These are phyloP conservation scores for Enteromius trimaculatus DNA, from an alignment of 2,797 vertebrate genomes.

Conservation along the genomic window DNA sequence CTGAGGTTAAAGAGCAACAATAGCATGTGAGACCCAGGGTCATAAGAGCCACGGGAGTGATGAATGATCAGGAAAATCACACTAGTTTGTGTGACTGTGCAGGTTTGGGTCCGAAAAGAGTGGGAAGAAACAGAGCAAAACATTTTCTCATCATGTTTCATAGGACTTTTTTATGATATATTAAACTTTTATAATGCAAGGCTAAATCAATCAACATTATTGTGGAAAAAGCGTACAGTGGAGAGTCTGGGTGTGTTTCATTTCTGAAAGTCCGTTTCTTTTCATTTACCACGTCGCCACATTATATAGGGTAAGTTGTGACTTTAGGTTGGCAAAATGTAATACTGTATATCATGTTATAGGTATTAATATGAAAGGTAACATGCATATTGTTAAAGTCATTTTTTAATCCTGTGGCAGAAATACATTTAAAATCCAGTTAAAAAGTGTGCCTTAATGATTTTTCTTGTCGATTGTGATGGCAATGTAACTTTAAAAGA, in stretches of 20 bases:
- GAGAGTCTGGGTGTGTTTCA: no score
- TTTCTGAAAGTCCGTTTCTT: constrained; percentile 5
- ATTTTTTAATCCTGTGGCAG: no score
- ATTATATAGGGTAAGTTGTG: no score
- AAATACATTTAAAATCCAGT: not conserved
- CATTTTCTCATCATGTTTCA: constrained; percentile 11
- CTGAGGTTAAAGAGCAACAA: constrained; percentile 32
- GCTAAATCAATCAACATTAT: constrained; percentile 32
- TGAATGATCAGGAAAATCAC: constrained; percentile 12
- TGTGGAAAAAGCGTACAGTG: constrained; percentile 11
- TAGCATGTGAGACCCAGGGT: constrained; percentile 1
- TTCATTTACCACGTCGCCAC: not conserved
- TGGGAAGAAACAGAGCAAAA: constrained; percentile 10
- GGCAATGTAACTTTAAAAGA: not conserved
- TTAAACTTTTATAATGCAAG: constrained; percentile 20
- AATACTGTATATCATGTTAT: not conserved
- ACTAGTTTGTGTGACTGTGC: not conserved
- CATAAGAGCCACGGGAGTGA: constrained; percentile 18
- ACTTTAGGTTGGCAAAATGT: no score
- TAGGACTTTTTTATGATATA: constrained; percentile 10
- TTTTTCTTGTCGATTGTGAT: not conserved
- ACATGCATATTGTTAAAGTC: not conserved
- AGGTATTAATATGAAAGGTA: not conserved
- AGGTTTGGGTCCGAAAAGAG: not conserved
- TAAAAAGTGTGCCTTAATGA: not conserved